phyloP scores from a whole-genome alignment of 1,140 invertebrate species.

The Nixonia krombeini region DNA sequence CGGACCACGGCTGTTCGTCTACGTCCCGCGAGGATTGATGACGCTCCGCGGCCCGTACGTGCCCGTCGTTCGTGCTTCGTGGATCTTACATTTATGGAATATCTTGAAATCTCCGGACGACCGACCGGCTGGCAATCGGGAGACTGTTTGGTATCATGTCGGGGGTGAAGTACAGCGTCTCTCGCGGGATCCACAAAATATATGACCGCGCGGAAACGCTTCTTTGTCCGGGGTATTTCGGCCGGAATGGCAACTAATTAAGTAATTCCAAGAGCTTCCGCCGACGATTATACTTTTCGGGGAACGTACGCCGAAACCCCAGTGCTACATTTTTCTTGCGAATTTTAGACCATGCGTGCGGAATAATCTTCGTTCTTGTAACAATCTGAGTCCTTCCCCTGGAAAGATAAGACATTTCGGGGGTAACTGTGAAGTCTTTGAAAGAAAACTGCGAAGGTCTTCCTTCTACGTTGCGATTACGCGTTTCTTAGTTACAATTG shows the following conservation, averaged over 20 bases:
- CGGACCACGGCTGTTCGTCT: slow-evolving; percentile 63
- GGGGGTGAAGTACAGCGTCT: slow-evolving; percentile 12
- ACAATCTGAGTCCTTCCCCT: too few species aligned
- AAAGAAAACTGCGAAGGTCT: too few species aligned
- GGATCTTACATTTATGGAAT: slow-evolving; percentile 65
- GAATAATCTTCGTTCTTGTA: too few species aligned
- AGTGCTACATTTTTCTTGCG: too few species aligned
- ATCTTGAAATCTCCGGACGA: slow-evolving; percentile 61
- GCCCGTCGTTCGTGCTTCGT: slow-evolving; percentile 25
- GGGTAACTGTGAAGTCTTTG: too few species aligned
- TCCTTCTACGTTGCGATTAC: too few species aligned
- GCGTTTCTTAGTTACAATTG: too few species aligned
- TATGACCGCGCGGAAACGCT: not conserved
- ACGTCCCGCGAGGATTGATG: slow-evolving; percentile 62
- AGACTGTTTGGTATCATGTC: slow-evolving; percentile 37
- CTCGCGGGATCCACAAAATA: not conserved
- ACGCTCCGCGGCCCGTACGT: slow-evolving; percentile 44
- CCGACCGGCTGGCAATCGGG: slow-evolving; percentile 38
- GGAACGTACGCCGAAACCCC: too few species aligned
- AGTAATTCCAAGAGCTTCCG: too few species aligned
- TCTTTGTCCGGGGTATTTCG: not conserved
- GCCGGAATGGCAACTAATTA: not conserved
- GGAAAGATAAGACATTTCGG: too few species aligned
- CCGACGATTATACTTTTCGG: too few species aligned
- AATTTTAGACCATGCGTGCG: too few species aligned